Base-by-base conservation (phyloP, 2,888 invertebrate genomes). In the Magallana nippona region DNA sequence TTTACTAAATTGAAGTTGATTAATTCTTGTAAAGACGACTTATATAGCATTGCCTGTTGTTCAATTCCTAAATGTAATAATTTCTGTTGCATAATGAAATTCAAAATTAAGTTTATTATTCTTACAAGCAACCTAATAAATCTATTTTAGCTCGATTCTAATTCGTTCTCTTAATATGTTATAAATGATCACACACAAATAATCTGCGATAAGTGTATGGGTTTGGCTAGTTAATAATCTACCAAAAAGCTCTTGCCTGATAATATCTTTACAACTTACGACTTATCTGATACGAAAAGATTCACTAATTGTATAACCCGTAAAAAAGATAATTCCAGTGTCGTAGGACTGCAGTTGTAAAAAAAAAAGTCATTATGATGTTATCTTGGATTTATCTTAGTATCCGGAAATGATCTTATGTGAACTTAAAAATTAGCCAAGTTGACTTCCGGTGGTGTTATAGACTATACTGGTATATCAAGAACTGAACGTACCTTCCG, bases 401-500 rank as follows among this genome's bases (percentile, higher is more conserved):
- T 22, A 71, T 71, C 71, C 71, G 32, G 71, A 71, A 71, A 71
- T 13, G 15, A 5, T 8, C 44, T 8, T 44, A 44, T 44, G 44
- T 44, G 44, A 44, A 44, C 44, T 44, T 44, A 44, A 44, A 44
- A 44, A 44, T 44, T 44, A 44, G 44, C 3, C 5, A 44, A 44
- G 44, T 5, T 44, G 44, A 44, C 44, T 44, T 44, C 44, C 44
- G 5, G 44, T 44, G 44, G 27, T 44, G 44, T 44, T 44, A 44
- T 8, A 44, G 44, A 44, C 44, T 44, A 0, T 44, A 44, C 44
- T 8, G 22, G 15, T 71, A 71, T 71, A 71, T 71, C 15, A 11
- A 22, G 32, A 71, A 32, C 27, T 71, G 22, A 79, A 84, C 95
- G 95, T 94, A 98, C 98, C 98, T 94, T 97, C 96, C 15, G 96